A percentile compares a stretch with the other conserved stretches of the same genome.
These are phyloP conservation scores for Archocentrus centrarchus DNA, from an alignment of 2,113 vertebrate genomes.

Conservation along the genomic window DNA sequence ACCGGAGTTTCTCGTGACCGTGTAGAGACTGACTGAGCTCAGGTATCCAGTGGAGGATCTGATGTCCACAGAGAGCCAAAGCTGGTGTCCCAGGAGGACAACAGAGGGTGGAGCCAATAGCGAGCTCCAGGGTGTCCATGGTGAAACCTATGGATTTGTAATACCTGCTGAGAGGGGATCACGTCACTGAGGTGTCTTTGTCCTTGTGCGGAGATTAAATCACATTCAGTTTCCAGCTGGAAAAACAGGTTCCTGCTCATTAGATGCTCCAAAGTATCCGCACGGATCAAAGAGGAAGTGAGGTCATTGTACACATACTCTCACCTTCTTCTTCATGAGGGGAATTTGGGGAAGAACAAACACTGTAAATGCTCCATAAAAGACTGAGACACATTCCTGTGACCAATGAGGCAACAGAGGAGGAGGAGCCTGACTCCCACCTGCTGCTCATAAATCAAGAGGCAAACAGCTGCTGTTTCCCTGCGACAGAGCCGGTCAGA, in stretches of 20 bases:
- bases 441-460: neutral
- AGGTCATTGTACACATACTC: neutral
- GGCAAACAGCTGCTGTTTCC: neutral
- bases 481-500: neutral
- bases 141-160: too few species aligned
- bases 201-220: neutral
- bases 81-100: neutral
- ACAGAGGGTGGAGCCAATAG: neutral
- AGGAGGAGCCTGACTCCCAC: neutral
- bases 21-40: too few species aligned
- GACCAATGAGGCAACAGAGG: neutral
- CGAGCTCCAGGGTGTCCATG: neutral
- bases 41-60: neutral
- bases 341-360: neutral
- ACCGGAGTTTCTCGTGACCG: too few species aligned
- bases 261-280: accelerated
- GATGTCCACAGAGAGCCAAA: neutral
- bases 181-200: neutral
- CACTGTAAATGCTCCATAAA: neutral
- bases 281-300: neutral
- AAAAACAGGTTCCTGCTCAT: neutral
- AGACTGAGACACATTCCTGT: neutral
- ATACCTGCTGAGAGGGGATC: neutral
- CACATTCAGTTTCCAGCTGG: neutral
- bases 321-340: accelerated